Base-by-base conservation (phyloP, 2,797 vertebrate species). In the Sparus aurata region DNA sequence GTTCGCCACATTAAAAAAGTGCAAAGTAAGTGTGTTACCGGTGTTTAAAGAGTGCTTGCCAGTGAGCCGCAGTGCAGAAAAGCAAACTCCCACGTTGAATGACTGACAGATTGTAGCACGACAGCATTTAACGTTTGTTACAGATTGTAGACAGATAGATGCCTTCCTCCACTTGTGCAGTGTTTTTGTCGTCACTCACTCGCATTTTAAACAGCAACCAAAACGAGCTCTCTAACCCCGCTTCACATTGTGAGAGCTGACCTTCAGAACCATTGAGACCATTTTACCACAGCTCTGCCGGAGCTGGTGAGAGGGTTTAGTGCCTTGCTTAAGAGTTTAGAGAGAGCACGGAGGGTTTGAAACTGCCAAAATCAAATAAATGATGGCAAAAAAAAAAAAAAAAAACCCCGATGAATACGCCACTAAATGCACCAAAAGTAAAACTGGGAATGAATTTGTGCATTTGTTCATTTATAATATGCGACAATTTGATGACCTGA, bases 271-370 rank as follows among this genome's bases (percentile, higher is more conserved):
- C 34, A 34, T 34, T 34, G 34, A 50, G 76, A 30, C 17, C 20
- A 11, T 43, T 50, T 25, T 47, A 43, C 65, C 61, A 50, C 57
- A 38, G 73, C 65, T 69, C 53, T 55, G 34, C 60, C 46, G 59
- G 61, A 65, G 63, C 64, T 69, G 69, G 63, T 47, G 23, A 71
- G 58, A 72, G 83, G 71, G 75, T 80, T 82, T 75, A 89, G 87
- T 91, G 91, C 89, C 87, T 91, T 91, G 87, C 71, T 76, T 46
- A 59, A 79, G 65, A 82, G 80, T 30, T 57, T 8, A 3, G 7
- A 17, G 22, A 22, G 69, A 63, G n/a, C 22, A 53, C 49, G 60
- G 52, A 9, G 18, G 47, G 9, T 13, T 12, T 13, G 43, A 16
- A 3, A 45, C 43, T 34, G 34, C 34, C 34, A 34, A 9, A 34